A percentile compares a stretch with the other conserved stretches of the same genome.
These are phyloP conservation scores for Trichomycterus rosablanca DNA, from an alignment of 2,113 vertebrate genomes.

Conservation along the genomic window DNA sequence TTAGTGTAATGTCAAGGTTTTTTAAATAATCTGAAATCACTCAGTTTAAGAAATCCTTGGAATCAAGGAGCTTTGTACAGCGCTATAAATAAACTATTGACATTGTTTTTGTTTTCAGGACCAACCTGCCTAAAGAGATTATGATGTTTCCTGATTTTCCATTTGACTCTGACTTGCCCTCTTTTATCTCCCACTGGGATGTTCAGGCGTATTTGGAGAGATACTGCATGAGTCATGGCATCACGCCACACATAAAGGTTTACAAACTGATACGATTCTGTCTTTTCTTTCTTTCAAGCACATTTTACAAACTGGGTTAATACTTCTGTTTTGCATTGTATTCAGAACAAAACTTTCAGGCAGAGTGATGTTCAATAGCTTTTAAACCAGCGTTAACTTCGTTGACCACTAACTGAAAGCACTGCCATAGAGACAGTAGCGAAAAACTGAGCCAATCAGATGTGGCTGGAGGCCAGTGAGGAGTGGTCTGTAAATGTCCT, in stretches of 20 bases:
- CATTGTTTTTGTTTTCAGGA: slow-evolving; percentile 53
- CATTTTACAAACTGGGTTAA: not conserved
- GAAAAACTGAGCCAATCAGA: slow-evolving; percentile 19
- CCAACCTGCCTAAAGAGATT: slow-evolving; percentile 78
- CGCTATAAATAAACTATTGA: too few species aligned
- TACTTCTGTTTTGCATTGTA: not conserved
- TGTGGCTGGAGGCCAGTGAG: not conserved
- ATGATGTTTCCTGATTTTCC: slow-evolving; percentile 79
- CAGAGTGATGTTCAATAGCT: not conserved
- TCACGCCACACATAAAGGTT: slow-evolving; percentile 66
- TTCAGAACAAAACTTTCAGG: not conserved
- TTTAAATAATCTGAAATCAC: too few species aligned
- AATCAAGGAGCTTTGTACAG: too few species aligned
- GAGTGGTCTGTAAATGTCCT: slow-evolving; percentile 27
- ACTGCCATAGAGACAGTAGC: slow-evolving; percentile 21
- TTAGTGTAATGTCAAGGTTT: too few species aligned
- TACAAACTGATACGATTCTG: not conserved
- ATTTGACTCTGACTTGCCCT: slow-evolving; percentile 65
- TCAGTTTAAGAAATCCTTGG: too few species aligned
- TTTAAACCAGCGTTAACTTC: slow-evolving; percentile 6
- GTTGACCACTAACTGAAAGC: slow-evolving; percentile 20
- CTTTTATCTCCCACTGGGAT: slow-evolving; percentile 70
- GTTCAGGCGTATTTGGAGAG: slow-evolving; percentile 67
- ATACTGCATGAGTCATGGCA: slow-evolving; percentile 56
- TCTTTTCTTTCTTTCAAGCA: not conserved